These are phyloP conservation scores for Nyctibius bracteatus DNA, from an alignment of 2,113 vertebrate species.

Conservation along the genomic window DNA sequence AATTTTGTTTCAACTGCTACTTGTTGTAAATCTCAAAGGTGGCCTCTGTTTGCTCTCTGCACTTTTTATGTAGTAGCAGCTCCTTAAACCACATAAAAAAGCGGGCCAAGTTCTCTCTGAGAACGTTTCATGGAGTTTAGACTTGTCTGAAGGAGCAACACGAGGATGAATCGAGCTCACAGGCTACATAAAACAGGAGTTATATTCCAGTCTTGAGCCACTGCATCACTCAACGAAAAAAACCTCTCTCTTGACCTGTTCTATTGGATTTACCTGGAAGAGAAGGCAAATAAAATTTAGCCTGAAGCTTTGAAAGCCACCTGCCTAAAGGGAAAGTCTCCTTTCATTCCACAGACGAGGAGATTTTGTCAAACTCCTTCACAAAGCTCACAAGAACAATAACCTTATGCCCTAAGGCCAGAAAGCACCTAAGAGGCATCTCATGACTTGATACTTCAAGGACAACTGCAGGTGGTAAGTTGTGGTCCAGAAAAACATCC, in stretches of 20 bases:
- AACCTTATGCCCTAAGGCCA: background rate
- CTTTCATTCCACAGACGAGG: background rate
- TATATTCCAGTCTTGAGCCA: background rate
- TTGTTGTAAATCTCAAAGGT: background rate
- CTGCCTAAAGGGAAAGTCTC: background rate
- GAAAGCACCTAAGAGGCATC: background rate
- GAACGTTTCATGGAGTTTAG: background rate
- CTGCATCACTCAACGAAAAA: background rate
- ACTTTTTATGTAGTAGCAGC: background rate
- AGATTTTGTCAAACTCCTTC: slow-evolving; percentile 1
- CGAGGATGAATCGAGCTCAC: background rate
- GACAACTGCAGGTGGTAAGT: background rate
- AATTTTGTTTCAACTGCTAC: background rate
- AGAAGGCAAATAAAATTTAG: background rate
- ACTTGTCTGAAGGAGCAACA: background rate
- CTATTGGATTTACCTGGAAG: background rate
- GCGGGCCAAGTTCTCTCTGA: background rate
- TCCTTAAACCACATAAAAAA: background rate
- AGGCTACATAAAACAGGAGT: background rate
- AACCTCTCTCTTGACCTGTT: background rate
- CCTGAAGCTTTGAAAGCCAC: background rate
- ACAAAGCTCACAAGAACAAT: background rate
- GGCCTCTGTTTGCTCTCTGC: background rate
- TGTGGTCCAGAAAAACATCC: background rate
- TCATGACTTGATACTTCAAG: background rate